Evolutionary conservation across 2,888 invertebrate species (phyloP).

Genomic region (Andrena chrysosceles): DNA sequence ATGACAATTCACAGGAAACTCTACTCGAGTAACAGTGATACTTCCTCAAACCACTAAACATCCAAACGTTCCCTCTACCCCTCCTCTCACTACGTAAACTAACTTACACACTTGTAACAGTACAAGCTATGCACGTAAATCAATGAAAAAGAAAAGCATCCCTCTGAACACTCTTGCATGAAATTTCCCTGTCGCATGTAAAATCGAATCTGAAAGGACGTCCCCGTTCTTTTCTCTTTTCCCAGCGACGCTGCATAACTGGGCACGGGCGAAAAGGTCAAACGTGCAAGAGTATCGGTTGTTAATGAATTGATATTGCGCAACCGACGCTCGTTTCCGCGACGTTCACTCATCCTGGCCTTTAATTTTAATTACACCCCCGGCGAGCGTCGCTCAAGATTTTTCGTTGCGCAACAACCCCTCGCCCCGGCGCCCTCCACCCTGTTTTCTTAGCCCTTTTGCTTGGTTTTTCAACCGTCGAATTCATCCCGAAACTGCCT

Average conservation of each 20-base stretch:
- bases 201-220: not conserved
- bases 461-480: not conserved
- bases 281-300: conserved; percentile 28
- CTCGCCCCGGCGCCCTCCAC: conserved; percentile 4
- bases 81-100: no score
- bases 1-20: not conserved
- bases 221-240: not conserved
- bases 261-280: conserved; percentile 28
- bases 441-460: no score
- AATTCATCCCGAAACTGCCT: not conserved
- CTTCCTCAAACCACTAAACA: no score
- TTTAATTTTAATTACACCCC: conserved; percentile 43
- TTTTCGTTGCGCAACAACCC: conserved; percentile 13
- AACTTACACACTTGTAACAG: no score
- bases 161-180: not conserved
- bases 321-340: not conserved
- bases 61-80: no score
- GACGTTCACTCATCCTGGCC: not conserved
- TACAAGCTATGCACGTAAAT: no score
- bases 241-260: not conserved
- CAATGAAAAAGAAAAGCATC: not conserved
- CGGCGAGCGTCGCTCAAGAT: conserved; percentile 9
- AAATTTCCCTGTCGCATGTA: not conserved
- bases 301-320: conserved; percentile 40
- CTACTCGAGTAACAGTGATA: no score